These are phyloP conservation scores for Stichopus horrens DNA, from an alignment of 53 echinoderm and acorn worm species.

Conservation along the genomic window DNA sequence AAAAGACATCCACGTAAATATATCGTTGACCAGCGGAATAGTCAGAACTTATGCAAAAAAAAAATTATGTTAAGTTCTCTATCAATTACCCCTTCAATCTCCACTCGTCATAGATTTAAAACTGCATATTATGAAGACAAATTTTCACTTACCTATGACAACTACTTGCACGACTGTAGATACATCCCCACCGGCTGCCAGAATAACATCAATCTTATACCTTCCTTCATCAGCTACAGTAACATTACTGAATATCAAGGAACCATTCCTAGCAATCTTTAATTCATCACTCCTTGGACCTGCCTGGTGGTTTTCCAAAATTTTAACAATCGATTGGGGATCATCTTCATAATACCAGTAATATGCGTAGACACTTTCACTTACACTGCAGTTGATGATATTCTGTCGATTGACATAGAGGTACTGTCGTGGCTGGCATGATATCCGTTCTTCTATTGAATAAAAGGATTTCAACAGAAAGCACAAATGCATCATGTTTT, in stretches of 20 bases:
- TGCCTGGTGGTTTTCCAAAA: not conserved
- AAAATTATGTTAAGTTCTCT: not conserved
- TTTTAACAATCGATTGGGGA: not conserved
- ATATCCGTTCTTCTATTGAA: too few species aligned
- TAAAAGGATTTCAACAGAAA: too few species aligned
- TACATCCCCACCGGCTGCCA: not conserved
- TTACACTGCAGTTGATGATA: not conserved
- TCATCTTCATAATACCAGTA: conserved; percentile 1
- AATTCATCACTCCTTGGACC: not conserved
- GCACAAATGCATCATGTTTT: too few species aligned
- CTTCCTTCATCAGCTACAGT: not conserved
- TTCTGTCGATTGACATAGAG: not conserved
- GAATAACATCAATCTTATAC: not conserved
- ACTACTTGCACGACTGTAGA: not conserved
- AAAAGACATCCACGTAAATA: not conserved
- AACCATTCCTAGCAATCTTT: not conserved
- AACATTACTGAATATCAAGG: conserved; percentile 6
- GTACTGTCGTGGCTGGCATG: not conserved
- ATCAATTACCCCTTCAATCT: not conserved
- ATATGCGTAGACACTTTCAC: not conserved
- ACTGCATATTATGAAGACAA: not conserved
- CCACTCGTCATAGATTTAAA: not conserved
- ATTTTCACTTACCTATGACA: not conserved
- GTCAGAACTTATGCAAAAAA: not conserved
- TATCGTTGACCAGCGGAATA: not conserved